These are phyloP conservation scores for Bursaphelenchus mucronatus DNA, from an alignment of 1,140 invertebrate species.

Conservation along the genomic window DNA sequence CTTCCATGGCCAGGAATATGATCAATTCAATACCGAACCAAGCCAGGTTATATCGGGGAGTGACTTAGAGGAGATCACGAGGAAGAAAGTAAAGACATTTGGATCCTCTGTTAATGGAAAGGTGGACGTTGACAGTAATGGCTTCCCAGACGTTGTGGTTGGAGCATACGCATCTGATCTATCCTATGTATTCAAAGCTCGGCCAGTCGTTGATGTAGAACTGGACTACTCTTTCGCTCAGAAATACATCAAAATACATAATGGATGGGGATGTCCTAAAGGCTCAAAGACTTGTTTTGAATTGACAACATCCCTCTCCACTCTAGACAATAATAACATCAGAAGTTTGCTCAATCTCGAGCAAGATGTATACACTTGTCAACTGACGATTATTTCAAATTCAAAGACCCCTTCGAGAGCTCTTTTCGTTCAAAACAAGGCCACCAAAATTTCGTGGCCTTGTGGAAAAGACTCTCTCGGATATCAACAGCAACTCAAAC, in stretches of 20 bases:
- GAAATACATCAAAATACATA: slow-evolving; percentile 50
- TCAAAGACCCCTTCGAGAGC: slow-evolving; percentile 29
- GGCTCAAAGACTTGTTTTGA: slow-evolving; percentile 44
- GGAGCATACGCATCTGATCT: slow-evolving; percentile 79
- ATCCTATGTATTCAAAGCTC: slow-evolving; percentile 64
- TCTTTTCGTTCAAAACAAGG: slow-evolving; percentile 19
- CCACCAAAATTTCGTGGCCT: slow-evolving; percentile 22
- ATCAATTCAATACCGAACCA: slow-evolving; percentile 36
- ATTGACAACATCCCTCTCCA: not conserved
- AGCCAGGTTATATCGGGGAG: slow-evolving; percentile 41
- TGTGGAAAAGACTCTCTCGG: slow-evolving; percentile 28
- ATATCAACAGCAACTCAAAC: slow-evolving; percentile 12
- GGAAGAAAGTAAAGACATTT: slow-evolving; percentile 66
- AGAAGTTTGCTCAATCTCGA: slow-evolving; percentile 25
- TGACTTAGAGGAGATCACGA: slow-evolving; percentile 13
- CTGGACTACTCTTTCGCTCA: slow-evolving; percentile 34
- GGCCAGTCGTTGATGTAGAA: slow-evolving; percentile 47
- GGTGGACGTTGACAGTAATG: slow-evolving; percentile 81
- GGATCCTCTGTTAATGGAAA: slow-evolving; percentile 83
- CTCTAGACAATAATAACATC: slow-evolving; percentile 38
- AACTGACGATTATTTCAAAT: slow-evolving; percentile 35
- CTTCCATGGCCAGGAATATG: slow-evolving; percentile 70
- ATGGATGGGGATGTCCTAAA: slow-evolving; percentile 36
- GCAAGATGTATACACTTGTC: slow-evolving; percentile 40
- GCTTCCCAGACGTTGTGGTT: slow-evolving; percentile 82